Evolutionary conservation across 2,888 invertebrate genomes (phyloP), one percentile per base, ranked within the genome.

Genomic region (Acronicta aceris): DNA sequence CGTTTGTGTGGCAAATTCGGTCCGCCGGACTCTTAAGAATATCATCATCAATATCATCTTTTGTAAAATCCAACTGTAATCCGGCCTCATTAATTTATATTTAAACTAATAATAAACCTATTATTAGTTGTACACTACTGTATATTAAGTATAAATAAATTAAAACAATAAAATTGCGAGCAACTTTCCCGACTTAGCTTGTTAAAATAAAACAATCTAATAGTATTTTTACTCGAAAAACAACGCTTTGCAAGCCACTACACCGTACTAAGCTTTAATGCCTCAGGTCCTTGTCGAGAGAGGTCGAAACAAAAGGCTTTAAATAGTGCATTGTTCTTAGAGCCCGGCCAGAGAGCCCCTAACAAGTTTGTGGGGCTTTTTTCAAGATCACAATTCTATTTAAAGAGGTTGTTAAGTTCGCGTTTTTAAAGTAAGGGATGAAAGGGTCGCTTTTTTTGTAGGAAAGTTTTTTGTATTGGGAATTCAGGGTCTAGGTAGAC

Each of bases 251-350:
- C 50, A n/a, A 59, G 72, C 69, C 66, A 76, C 72, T 76, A 66
- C 61, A 63, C 49, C 54, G 47, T 78, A 64, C 76, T 75, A 71
- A 78, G 73, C 74, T 71, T 79, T 69, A 71, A 71, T 67, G 78
- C 71, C 78, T 77, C 75, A 76, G 70, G 72, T 63, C 49, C 81
- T 82, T 58, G 67, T 75, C 73, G 68, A 74, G 78, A 86, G 83
- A 82, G 80, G 81, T 82, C 86, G 85, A 81, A 85, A 92, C 92
- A 93, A 93, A 91, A 84, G 84, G 72, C 79, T 71, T 84, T 91
- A 90, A 91, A 92, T 91, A 90, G 89, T 88, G 86, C 81, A 91
- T 92, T 92, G 93, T 92, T 86, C 81, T 68, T 51, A 76, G 73
- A 75, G 83, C 84, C 85, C 84, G 73, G 71, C 80, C 78, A 74